Base-by-base conservation (phyloP, 2,888 invertebrate genomes). In the Apodemia duryi region DNA sequence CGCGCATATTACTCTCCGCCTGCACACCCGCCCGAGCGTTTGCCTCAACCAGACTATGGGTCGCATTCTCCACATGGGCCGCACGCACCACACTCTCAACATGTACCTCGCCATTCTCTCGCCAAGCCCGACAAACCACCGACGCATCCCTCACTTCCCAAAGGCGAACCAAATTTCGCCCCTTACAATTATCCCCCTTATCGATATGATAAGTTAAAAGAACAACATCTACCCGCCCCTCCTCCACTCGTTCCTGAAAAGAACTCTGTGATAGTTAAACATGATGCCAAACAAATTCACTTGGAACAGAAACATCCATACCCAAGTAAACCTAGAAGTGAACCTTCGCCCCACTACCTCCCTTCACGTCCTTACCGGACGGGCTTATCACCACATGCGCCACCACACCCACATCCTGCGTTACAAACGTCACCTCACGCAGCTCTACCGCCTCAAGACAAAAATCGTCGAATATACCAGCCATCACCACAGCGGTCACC, bases 191-290 rank as follows among this genome's bases (percentile, higher is more conserved):
- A 95, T 81, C 93, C 94, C 67, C 84, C 92, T 66, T 94, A 94
- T 77, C 84, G 91, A 51, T 95, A 95, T 78, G 93, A 94, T 75
- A 95, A 95, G 83, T 90, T 93, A 67, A 94, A 94, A 82, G 90
- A 92, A 72, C 94, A 94, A 79, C 89, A 93, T 72, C 84, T 95
- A 66, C 94, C 94, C 67, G 95, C 94, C 70, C 95, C 95, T 28
- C 94, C 95, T 64, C 94, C 95, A 6, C 85, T 95, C 66, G 91
- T 95, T 72, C 93, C 94, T 74, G 96, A 96, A 83, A 95, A 95
- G 83, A 95, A 94, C 83, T 95, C 95, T 77, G 96, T 96, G 80
- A 96, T 96, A 82, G 96, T 96, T 69, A 96, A 96, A 80, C 95
- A 96, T 82, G 96, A 95, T 77, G 94, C 93, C 65, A 94, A 95